Conservation (phyloP, 1,140 invertebrate species). For the Cyrtorhinus lividipennis region DNA sequence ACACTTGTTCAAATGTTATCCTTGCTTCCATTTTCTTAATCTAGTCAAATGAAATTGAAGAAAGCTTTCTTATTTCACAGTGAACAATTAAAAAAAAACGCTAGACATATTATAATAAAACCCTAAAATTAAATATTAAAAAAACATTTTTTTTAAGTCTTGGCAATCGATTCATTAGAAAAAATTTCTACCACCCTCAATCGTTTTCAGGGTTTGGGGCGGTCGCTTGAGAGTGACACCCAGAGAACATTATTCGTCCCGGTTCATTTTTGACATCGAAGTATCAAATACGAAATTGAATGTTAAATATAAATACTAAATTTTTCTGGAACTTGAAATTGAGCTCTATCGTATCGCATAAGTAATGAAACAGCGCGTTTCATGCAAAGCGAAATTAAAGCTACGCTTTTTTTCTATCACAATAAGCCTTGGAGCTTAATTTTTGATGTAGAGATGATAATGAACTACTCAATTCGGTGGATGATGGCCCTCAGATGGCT, state of each 20-base stretch:
- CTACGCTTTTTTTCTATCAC: background rate
- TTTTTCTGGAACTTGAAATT: no score
- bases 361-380: background rate
- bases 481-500: no score
- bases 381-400: background rate
- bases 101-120: background rate
- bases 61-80: constrained; percentile 18
- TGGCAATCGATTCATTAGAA: constrained; percentile 3
- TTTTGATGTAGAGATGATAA: no score
- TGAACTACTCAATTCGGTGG: no score
- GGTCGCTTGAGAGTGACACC: background rate
- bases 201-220: background rate
- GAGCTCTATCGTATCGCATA: no score
- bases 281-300: no score
- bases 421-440: background rate
- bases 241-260: background rate
- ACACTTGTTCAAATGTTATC: constrained; percentile 21
- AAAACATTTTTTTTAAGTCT: constrained; percentile 8
- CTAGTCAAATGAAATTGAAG: constrained; percentile 6
- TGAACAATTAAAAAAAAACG: no score
- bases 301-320: no score
- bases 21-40: constrained; percentile 16
- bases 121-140: background rate
- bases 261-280: no score
- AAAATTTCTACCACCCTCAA: background rate